Conservation (phyloP, 2,888 invertebrate species). For the Leucophenga montana region DNA sequence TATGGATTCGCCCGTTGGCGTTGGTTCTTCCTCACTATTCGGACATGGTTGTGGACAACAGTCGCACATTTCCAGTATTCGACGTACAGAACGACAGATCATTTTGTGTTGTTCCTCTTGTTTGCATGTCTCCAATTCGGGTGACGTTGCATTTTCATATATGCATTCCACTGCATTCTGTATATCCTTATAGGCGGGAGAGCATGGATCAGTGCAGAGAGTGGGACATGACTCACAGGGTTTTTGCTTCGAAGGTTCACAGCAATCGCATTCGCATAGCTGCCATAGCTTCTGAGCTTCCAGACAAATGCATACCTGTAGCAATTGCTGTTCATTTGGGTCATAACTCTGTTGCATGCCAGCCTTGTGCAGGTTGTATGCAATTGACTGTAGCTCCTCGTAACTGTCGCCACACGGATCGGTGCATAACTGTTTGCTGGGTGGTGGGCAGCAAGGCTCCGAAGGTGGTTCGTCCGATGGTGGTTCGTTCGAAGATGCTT, state of each 20-base stretch:
- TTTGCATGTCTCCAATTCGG: not conserved
- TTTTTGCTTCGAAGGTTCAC: not conserved
- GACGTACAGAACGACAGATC: not conserved
- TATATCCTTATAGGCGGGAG: not conserved
- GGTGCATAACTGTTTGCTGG: not conserved
- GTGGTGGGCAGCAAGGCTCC: too few species aligned
- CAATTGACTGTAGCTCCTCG: not conserved
- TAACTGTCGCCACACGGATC: not conserved
- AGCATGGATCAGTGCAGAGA: constrained; percentile 2
- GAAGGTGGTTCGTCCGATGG: too few species aligned
- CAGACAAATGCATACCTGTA: too few species aligned
- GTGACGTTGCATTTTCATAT: not conserved
- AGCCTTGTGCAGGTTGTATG: too few species aligned
- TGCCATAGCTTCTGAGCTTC: not conserved
- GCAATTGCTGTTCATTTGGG: too few species aligned
- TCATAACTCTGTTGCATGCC: too few species aligned
- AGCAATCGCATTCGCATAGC: not conserved
- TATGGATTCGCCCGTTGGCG: too few species aligned
- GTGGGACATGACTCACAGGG: not conserved
- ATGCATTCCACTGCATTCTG: not conserved
- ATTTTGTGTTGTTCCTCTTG: not conserved
- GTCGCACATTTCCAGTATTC: constrained; percentile 1
- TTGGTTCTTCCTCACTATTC: not conserved
- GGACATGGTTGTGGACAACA: not conserved
- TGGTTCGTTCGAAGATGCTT: not conserved